Evolutionary conservation across 2,113 vertebrate species (phyloP), one percentile per base, ranked within the genome.

Genomic region (Callionymus lyra): DNA sequence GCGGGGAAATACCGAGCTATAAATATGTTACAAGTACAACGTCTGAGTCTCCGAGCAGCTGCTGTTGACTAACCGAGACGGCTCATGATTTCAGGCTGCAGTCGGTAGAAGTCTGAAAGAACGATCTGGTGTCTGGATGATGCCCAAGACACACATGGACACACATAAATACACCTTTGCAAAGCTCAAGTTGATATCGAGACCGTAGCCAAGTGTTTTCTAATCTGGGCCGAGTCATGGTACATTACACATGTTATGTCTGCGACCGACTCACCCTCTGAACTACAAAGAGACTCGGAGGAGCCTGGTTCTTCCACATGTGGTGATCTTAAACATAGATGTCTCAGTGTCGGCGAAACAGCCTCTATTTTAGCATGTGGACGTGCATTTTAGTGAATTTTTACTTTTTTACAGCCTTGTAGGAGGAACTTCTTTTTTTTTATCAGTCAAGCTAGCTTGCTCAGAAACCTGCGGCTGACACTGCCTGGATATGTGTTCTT

Each of bases 181-280:
- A 52, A 31, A 51, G 45, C 36, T 51, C 45, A 49, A 41, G 15
- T 4, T 44, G 34, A 52, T 53, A 19, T 31, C 27, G 32, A 51
- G 15, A 42, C 16, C 16, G 13, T 5, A 27, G 39, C 12, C 37
- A 41, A 58, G 38, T 45, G 59, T 53, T 55, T 63, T 44, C 38
- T 60, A 44, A 55, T 68, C 66, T 72, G 52, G 39, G 10, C 51
- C 41, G 41, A 36, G 44, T 50, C 54, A 44, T 33, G 44, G n/a
- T 51, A 69, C 53, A 63, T 70, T 72, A 34, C 68, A 52, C 41
- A 52, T 66, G 65, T 78, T 74, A 59, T 65, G 62, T 61, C 71
- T 70, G 53, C 34, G 1, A 48, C 39, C 36, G 49, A 32, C 53
- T 49, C 53, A 58, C 57, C 53, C 50, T 47, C 52, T 63, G 48